Percentiles rank a stretch among this genome's conserved stretches.
Evolutionary conservation across 2,113 vertebrate species (phyloP).

Genomic region (Istiophorus platypterus): DNA sequence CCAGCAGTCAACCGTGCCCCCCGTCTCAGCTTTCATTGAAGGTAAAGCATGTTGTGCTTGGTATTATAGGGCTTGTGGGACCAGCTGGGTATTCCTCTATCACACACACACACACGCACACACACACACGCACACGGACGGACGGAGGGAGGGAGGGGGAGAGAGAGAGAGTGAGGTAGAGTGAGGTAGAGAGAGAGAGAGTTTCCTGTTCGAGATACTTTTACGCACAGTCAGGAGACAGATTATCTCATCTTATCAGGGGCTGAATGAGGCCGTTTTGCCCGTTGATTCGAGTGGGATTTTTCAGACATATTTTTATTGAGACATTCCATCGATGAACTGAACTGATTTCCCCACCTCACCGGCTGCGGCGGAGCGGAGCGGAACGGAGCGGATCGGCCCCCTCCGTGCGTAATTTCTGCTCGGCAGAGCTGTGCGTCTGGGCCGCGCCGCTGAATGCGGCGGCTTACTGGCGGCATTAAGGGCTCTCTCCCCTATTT

Average conservation of each 20-base stretch:
- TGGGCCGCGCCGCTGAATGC: slow-evolving; percentile 66
- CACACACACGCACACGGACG: not conserved
- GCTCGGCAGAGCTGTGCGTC: slow-evolving; percentile 71
- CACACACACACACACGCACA: slow-evolving; percentile 10
- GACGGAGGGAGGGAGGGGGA: slow-evolving; percentile 1
- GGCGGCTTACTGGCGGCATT: slow-evolving; percentile 78
- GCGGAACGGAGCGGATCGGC: too few relatives aligned
- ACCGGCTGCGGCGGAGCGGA: slow-evolving; percentile 42
- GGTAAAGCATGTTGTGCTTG: slow-evolving; percentile 80
- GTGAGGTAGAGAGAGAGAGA: slow-evolving; percentile 37
- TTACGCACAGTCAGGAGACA: slow-evolving; percentile 63
- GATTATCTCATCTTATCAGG: slow-evolving; percentile 54
- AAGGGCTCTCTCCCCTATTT: slow-evolving; percentile 78
- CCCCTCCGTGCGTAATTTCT: slow-evolving; percentile 55
- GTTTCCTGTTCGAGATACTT: slow-evolving; percentile 67
- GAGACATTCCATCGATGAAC: slow-evolving; percentile 41
- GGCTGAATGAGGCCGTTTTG: slow-evolving; percentile 13
- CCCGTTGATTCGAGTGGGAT: slow-evolving; percentile 22
- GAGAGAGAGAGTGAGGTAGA: slow-evolving; percentile 10
- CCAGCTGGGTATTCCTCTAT: slow-evolving; percentile 76
- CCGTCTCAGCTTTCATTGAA: slow-evolving; percentile 81
- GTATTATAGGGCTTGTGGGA: slow-evolving; percentile 84
- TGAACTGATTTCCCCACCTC: slow-evolving; percentile 21
- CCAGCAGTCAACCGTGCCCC: slow-evolving; percentile 75
- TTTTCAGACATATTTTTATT: slow-evolving; percentile 21